phyloP scores from a whole-genome alignment of 1,140 invertebrate genomes.

The Drosophila lowei region DNA sequence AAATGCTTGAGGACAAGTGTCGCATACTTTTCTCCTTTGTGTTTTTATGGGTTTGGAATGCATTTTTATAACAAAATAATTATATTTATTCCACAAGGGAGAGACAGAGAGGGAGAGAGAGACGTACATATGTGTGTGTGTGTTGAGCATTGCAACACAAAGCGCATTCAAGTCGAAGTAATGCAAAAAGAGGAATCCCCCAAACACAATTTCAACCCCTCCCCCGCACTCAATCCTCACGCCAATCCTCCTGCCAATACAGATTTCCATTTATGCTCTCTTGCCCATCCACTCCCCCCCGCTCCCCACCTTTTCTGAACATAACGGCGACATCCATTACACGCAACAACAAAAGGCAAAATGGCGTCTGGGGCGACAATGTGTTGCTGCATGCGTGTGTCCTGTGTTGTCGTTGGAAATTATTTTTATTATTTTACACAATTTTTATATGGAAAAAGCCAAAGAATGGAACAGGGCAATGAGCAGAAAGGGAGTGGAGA shows the following conservation, averaged over 20 bases:
- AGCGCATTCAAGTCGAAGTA: slow-evolving; percentile 66
- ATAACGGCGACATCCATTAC: slow-evolving; percentile 74
- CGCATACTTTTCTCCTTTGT: slow-evolving; percentile 10
- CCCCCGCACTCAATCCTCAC: slow-evolving; percentile 6
- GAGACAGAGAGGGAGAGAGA: background rate
- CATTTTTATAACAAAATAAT: slow-evolving; percentile 80
- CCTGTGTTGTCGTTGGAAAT: slow-evolving; percentile 53
- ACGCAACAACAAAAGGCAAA: slow-evolving; percentile 69
- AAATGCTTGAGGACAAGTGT: slow-evolving; percentile 52
- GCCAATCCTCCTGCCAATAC: background rate
- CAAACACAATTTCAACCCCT: slow-evolving; percentile 16
- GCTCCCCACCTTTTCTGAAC: slow-evolving; percentile 25
- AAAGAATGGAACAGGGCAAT: slow-evolving; percentile 37
- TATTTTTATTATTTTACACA: slow-evolving; percentile 80
- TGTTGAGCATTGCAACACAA: slow-evolving; percentile 46
- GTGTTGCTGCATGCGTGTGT: slow-evolving; percentile 20
- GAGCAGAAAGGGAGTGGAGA: too few species aligned
- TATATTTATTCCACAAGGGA: slow-evolving; percentile 66
- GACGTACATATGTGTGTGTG: background rate
- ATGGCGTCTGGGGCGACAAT: slow-evolving; percentile 67
- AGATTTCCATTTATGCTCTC: slow-evolving; percentile 12
- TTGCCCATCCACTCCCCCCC: background rate
- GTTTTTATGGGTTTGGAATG: slow-evolving; percentile 41
- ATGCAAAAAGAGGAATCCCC: slow-evolving; percentile 51
- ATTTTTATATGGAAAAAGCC: slow-evolving; percentile 64